These are phyloP conservation scores for Endomychus coccineus DNA, from an alignment of 2,888 invertebrate genomes.

Conservation along the genomic window DNA sequence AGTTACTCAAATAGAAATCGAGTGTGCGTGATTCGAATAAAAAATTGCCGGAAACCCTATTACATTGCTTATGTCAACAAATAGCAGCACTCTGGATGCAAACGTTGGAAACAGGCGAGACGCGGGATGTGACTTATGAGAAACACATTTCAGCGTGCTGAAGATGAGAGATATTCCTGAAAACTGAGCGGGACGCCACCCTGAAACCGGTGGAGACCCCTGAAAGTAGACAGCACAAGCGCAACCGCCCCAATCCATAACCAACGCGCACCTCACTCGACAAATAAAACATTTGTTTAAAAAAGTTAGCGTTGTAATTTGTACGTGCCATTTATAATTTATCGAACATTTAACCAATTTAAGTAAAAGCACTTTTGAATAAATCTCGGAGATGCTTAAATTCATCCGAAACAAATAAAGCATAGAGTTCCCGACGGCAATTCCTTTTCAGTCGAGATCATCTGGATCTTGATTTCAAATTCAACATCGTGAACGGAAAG, in stretches of 20 bases:
- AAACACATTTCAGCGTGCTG: conserved; percentile 1
- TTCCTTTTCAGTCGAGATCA: no score
- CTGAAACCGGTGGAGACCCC: conserved; percentile 1
- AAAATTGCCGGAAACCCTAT: neutral
- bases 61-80: neutral
- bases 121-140: neutral
- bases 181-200: conserved; percentile 1
- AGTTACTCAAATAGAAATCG: no score
- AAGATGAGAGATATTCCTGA: neutral
- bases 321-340: neutral
- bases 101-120: neutral
- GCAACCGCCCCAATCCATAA: conserved; percentile 1
- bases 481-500: no score
- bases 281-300: conserved; percentile 1
- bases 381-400: no score
- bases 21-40: neutral
- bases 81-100: neutral
- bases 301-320: conserved; percentile 1
- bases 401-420: no score
- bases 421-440: no score
- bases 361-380: no score
- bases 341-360: no score
- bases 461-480: no score
- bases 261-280: neutral
- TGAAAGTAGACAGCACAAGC: neutral